Conservation (phyloP, 2,888 invertebrate species). For the Mesorhabditis sp. region DNA sequence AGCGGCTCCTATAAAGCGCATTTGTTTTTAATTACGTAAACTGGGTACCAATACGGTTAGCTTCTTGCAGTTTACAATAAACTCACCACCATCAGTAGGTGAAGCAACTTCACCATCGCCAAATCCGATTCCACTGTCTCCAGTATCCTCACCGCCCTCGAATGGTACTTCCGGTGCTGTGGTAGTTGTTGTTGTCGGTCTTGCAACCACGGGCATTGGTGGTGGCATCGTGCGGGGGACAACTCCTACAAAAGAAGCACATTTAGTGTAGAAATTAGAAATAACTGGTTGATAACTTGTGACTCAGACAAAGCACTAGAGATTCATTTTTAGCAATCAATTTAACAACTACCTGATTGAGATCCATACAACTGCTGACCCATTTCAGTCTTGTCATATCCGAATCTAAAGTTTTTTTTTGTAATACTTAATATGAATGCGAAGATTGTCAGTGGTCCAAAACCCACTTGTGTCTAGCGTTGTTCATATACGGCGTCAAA, state of each 20-base stretch:
- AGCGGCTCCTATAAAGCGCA: conserved; percentile 25
- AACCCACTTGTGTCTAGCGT: conserved; percentile 33
- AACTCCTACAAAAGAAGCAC: background rate
- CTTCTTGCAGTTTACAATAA: conserved; percentile 8
- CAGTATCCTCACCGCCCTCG: conserved; percentile 17
- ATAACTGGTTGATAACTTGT: too few species aligned
- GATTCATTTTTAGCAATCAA: too few species aligned
- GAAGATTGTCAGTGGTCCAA: conserved; percentile 10
- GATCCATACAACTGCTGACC: background rate
- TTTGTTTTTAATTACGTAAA: too few species aligned
- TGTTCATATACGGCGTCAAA: conserved; percentile 40
- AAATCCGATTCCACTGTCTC: conserved; percentile 13
- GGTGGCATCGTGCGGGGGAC: conserved; percentile 12
- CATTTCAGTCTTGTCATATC: conserved; percentile 1
- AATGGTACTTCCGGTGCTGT: conserved; percentile 13
- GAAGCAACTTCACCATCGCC: conserved; percentile 6
- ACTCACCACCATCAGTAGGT: conserved; percentile 11
- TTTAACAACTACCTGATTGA: too few species aligned
- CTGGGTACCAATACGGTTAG: too few species aligned
- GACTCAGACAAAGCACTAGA: too few species aligned
- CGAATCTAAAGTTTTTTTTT: background rate
- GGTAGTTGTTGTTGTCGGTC: conserved; percentile 28
- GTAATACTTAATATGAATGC: too few species aligned
- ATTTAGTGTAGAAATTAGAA: background rate
- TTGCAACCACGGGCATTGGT: conserved; percentile 30